Conservation (phyloP, 2,888 invertebrate species). For the Dryocosmus kuriphilus region DNA sequence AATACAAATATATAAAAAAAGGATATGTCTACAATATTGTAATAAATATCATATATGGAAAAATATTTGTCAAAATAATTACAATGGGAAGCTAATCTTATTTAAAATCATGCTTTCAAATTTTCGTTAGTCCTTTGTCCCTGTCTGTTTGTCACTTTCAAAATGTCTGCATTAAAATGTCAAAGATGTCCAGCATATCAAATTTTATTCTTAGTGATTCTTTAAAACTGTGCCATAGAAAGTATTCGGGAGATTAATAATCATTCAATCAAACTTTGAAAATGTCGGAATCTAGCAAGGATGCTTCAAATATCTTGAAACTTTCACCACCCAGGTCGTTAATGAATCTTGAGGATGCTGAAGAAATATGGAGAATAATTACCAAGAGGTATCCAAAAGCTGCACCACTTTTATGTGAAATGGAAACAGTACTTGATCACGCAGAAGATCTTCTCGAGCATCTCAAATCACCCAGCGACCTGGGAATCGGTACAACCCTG, state of each 20-base stretch:
- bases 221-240: not conserved
- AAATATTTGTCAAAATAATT: not conserved
- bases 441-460: slow-evolving; percentile 13
- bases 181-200: too few species aligned
- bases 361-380: slow-evolving; percentile 32
- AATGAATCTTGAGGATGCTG: slow-evolving; percentile 16
- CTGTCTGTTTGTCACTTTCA: too few species aligned
- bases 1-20: slow-evolving; percentile 12
- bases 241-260: not conserved
- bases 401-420: slow-evolving; percentile 33
- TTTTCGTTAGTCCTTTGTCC: not conserved
- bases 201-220: not conserved
- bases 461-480: slow-evolving; percentile 4
- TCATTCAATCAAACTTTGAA: not conserved
- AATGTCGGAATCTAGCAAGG: slow-evolving; percentile 13
- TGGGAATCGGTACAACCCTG: slow-evolving; percentile 6
- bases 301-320: not conserved
- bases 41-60: not conserved
- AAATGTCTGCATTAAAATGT: not conserved
- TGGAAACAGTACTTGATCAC: slow-evolving; percentile 6
- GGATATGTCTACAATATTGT: not conserved
- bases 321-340: slow-evolving; percentile 16
- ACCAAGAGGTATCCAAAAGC: slow-evolving; percentile 32
- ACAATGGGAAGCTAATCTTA: not conserved
- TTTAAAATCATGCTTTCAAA: not conserved